phyloP scores from a whole-genome alignment of 2,888 invertebrate genomes.

The Meiosimyza decipiens region DNA sequence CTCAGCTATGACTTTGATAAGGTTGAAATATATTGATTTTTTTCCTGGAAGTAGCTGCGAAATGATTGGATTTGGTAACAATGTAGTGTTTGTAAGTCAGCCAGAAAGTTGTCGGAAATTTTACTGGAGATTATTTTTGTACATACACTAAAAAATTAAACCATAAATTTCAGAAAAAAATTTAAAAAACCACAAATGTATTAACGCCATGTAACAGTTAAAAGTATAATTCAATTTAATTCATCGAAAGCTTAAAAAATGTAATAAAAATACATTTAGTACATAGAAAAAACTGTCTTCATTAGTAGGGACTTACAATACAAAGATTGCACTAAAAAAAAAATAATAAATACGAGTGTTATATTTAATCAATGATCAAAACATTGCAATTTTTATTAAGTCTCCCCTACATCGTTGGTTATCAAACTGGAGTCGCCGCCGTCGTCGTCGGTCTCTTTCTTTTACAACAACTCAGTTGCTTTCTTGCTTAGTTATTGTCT shows the following conservation, averaged over 20 bases:
- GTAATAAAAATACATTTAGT: no score
- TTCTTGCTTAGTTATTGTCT: not conserved
- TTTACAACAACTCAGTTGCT: not conserved
- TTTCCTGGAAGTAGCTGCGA: slow-evolving; percentile 19
- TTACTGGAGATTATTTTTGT: no score
- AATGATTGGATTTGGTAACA: slow-evolving; percentile 33
- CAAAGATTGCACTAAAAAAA: not conserved
- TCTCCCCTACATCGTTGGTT: slow-evolving; percentile 8
- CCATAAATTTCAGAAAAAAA: no score
- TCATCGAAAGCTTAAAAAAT: no score
- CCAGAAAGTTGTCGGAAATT: no score
- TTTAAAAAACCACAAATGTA: no score
- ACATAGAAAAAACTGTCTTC: no score
- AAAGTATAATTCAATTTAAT: no score
- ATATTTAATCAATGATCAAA: slow-evolving; percentile 32
- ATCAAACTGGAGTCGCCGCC: no score
- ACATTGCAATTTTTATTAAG: slow-evolving; percentile 29
- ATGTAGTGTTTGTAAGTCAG: slow-evolving; percentile 32
- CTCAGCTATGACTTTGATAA: not conserved
- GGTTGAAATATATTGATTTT: not conserved
- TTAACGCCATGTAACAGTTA: no score
- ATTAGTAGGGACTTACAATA: not conserved
- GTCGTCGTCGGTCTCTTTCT: no score
- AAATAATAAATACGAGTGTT: slow-evolving; percentile 13
- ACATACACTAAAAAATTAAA: no score